Conservation (phyloP, 2,113 vertebrate genomes). For the Daphoenositta chrysoptera region DNA sequence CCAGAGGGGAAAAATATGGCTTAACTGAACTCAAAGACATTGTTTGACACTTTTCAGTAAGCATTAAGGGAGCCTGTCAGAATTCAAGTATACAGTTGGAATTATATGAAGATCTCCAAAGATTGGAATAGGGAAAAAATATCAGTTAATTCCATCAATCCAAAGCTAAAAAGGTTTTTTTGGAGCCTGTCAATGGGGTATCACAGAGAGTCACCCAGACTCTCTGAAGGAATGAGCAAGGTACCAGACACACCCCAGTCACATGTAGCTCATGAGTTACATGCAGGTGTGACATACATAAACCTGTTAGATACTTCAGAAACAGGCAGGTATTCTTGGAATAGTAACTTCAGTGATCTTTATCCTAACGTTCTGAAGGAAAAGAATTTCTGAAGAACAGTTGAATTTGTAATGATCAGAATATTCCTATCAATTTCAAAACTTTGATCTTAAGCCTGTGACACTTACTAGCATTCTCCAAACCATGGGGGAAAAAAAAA, state of each 20-base stretch:
- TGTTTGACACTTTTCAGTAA: background rate
- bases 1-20: background rate
- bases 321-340: background rate
- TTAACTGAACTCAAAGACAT: background rate
- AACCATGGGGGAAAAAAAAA: background rate
- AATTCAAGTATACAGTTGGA: background rate
- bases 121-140: background rate
- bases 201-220: background rate
- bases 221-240: background rate
- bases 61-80: background rate
- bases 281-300: fast-evolving
- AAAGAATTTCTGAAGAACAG: background rate
- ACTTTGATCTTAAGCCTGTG: background rate
- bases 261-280: background rate
- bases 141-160: background rate
- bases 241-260: background rate
- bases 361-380: background rate
- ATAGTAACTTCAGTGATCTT: background rate
- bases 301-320: background rate
- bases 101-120: background rate
- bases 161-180: background rate
- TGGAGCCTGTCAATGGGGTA: fast-evolving
- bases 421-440: background rate
- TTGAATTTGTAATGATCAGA: background rate
- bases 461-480: background rate